Evolutionary conservation across 2,113 vertebrate genomes (phyloP).

Genomic region (Fukomys damarensis): DNA sequence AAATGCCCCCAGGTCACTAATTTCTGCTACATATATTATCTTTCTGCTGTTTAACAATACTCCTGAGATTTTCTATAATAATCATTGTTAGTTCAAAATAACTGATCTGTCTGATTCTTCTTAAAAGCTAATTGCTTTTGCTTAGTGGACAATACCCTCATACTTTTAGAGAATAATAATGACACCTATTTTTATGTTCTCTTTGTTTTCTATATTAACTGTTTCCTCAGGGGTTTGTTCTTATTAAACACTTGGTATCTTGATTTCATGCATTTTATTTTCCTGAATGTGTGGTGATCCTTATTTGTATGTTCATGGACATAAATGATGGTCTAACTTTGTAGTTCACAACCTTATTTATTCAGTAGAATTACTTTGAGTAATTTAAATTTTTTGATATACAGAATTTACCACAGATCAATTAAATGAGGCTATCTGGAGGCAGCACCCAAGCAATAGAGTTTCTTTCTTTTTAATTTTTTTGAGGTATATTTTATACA

Average conservation of each 20-base stretch:
- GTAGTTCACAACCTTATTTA: not conserved
- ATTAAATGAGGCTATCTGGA: conserved; percentile 20
- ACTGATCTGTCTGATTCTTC: not conserved
- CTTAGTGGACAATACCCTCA: not conserved
- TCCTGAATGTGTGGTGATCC: not conserved
- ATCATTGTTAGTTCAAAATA: not conserved
- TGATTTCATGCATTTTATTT: not conserved
- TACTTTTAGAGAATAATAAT: not conserved
- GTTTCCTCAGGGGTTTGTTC: not conserved
- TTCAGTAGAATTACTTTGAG: conserved; percentile 12
- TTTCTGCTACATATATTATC: not conserved
- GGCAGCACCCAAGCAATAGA: not conserved
- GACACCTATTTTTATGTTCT: not conserved
- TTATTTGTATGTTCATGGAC: not conserved
- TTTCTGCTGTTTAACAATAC: not conserved
- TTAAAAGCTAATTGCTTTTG: not conserved
- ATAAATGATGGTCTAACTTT: not conserved
- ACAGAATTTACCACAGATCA: not conserved
- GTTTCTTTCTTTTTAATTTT: not conserved
- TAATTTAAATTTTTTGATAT: not conserved
- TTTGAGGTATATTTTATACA: not conserved
- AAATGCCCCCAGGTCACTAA: not conserved
- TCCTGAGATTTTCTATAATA: not conserved
- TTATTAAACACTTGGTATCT: not conserved
- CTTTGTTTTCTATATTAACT: not conserved